Evolutionary conservation across 2,113 vertebrate genomes (phyloP).

Genomic region (Heterotis niloticus): DNA sequence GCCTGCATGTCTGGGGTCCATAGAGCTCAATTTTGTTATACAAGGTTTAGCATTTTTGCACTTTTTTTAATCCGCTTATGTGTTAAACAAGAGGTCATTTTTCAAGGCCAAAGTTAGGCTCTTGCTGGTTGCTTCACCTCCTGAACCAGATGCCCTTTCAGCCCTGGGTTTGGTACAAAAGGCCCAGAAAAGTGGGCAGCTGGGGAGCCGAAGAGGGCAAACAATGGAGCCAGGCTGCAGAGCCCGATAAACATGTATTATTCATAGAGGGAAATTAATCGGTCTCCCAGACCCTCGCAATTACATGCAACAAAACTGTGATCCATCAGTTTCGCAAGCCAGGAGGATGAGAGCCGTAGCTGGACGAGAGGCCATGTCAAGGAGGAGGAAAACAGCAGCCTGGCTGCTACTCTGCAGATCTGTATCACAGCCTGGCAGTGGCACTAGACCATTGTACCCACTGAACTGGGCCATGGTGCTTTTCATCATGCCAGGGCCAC

Average conservation of each 20-base stretch:
- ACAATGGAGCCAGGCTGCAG: constrained; percentile 52
- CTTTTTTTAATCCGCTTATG: constrained; percentile 14
- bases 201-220: constrained; percentile 48
- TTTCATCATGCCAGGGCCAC: constrained; percentile 66
- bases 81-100: constrained; percentile 25
- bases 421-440: constrained; percentile 60
- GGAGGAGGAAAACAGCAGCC: constrained; percentile 57
- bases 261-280: constrained; percentile 54
- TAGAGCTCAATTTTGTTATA: constrained; percentile 25
- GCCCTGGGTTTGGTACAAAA: constrained; percentile 33
- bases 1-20: neutral
- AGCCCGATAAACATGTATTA: constrained; percentile 56
- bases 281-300: constrained; percentile 53
- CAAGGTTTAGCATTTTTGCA: constrained; percentile 26
- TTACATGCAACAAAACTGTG: constrained; percentile 63
- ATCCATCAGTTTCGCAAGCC: constrained; percentile 59
- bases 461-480: constrained; percentile 66
- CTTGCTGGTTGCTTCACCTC: constrained; percentile 24
- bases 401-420: constrained; percentile 72
- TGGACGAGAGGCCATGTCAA: constrained; percentile 50
- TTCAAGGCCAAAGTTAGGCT: constrained; percentile 35
- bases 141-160: constrained; percentile 37
- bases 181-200: constrained; percentile 36
- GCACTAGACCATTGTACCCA: constrained; percentile 62
- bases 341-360: constrained; percentile 49